Base-by-base conservation (phyloP, 1,140 invertebrate species). In the Phocides pigmalion region DNA sequence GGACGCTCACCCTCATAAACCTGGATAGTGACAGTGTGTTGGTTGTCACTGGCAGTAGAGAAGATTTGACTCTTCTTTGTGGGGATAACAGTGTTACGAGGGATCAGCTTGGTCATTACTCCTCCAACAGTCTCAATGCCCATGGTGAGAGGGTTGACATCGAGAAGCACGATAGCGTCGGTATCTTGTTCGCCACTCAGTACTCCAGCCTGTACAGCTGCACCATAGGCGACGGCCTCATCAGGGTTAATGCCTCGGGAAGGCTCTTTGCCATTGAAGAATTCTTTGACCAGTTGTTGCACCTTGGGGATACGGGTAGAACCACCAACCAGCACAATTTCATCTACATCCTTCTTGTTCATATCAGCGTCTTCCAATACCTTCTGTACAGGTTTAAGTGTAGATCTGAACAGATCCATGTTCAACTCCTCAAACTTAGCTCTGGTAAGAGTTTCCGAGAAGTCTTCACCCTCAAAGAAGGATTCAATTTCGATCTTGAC, bases 21-120 rank as follows among this genome's bases (percentile, higher is more conserved):
- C 92, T 99, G 98, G 86, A 99, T 99, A 35, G 98, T 99, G 4
- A 99, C 99, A 15, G 98, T 99, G 91, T 99, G 97, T 86, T 99
- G 99, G 87, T 99, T 99, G 83, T 99, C 99, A 12, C 98, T 97
- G 41, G 98, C 98, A 6, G 99, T 99, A 0, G 98, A 99, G 95
- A 99, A 99, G 75, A 99, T 98, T 87, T 99, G 98, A 3, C 98
- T 98, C 87, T 99, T 99, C 93, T 99, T 99, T n/a, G 98, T 99
- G 12, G 99, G 99, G 76, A 99, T 99, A 37, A 99, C 98, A 42
- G 98, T 99, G 93, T 99, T 99, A 81, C 99, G 94, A 56, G 97
- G 96, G 87, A 99, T 99, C 17, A 99, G 93, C 90, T 99, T 99
- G 65, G 99, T 99, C 99, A 99, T 99, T 8, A 99, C 98, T 70